These are phyloP conservation scores for Pomatorhinus ruficollis DNA, from an alignment of 2,113 vertebrate genomes.

Conservation along the genomic window DNA sequence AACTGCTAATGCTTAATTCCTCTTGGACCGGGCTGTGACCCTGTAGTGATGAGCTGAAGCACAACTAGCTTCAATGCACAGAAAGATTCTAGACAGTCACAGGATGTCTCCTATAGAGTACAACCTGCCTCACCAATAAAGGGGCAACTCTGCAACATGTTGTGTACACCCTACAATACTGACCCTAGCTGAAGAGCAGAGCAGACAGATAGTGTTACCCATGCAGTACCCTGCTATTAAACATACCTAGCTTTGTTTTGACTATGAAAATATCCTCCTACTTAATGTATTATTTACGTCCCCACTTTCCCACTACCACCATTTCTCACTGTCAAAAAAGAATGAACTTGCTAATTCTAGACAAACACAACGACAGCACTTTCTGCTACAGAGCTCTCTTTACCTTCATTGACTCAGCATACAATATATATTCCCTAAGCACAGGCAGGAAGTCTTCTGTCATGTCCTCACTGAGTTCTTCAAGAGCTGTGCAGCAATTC, in stretches of 20 bases:
- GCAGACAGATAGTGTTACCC: not conserved
- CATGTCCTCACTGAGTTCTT: conserved; percentile 91
- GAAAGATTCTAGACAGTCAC: not conserved
- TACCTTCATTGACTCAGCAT: conserved; percentile 97
- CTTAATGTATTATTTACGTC: not conserved
- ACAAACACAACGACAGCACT: not conserved
- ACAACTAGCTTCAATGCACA: not conserved
- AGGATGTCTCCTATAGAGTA: not conserved
- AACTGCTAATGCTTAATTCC: not conserved
- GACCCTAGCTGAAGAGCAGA: not conserved
- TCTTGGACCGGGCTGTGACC: not conserved
- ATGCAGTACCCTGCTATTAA: not conserved
- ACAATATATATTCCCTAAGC: conserved; percentile 92
- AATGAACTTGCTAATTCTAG: not conserved
- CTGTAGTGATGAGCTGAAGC: not conserved
- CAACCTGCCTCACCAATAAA: not conserved
- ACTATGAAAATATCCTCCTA: not conserved
- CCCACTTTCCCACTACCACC: not conserved
- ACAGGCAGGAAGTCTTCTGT: conserved; percentile 94
- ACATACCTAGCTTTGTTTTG: not conserved
- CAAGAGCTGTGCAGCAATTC: conserved; percentile 85
- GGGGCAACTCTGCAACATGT: not conserved
- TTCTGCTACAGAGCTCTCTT: not conserved
- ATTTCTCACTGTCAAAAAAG: not conserved
- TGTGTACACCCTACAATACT: not conserved